phyloP scores from a whole-genome alignment of 2,888 invertebrate species.

The Drosophila setosimentum region DNA sequence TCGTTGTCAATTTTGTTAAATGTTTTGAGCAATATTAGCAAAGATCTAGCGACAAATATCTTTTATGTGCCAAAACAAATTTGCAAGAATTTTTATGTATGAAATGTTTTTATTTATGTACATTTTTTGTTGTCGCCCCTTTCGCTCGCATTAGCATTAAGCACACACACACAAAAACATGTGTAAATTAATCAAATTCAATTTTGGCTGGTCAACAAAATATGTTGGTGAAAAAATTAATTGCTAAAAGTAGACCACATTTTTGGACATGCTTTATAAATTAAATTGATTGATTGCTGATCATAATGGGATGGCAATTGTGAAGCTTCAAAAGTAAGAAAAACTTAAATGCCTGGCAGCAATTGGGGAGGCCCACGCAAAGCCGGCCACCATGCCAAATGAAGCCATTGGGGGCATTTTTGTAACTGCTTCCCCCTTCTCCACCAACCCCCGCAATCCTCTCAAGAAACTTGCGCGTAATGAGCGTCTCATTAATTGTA shows the following conservation, averaged over 20 bases:
- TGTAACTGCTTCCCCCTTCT: background rate
- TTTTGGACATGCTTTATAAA: conserved; percentile 27
- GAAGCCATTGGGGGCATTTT: conserved; percentile 50
- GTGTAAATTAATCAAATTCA: conserved; percentile 62
- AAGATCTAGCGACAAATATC: conserved; percentile 58
- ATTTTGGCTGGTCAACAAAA: conserved; percentile 41
- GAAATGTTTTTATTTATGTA: conserved; percentile 49
- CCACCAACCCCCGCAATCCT: conserved; percentile 30
- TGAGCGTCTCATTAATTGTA: conserved; percentile 73
- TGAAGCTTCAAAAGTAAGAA: conserved; percentile 22
- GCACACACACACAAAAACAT: conserved; percentile 45
- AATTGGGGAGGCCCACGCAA: conserved; percentile 53
- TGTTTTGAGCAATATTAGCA: conserved; percentile 71
- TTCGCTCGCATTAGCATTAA: conserved; percentile 6
- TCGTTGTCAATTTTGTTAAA: conserved; percentile 77
- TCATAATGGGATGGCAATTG: conserved; percentile 41
- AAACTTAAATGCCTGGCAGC: conserved; percentile 42
- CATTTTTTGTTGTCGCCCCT: conserved; percentile 18
- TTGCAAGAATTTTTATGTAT: conserved; percentile 56
- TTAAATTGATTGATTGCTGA: conserved; percentile 49
- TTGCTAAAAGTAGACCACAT: conserved; percentile 17
- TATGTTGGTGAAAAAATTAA: conserved; percentile 29
- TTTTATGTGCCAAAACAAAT: conserved; percentile 69
- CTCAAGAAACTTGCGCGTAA: conserved; percentile 60
- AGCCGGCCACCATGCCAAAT: conserved; percentile 45